Evolutionary conservation across 2,113 vertebrate species (phyloP).

Genomic region (Chlamydotis undulata): DNA sequence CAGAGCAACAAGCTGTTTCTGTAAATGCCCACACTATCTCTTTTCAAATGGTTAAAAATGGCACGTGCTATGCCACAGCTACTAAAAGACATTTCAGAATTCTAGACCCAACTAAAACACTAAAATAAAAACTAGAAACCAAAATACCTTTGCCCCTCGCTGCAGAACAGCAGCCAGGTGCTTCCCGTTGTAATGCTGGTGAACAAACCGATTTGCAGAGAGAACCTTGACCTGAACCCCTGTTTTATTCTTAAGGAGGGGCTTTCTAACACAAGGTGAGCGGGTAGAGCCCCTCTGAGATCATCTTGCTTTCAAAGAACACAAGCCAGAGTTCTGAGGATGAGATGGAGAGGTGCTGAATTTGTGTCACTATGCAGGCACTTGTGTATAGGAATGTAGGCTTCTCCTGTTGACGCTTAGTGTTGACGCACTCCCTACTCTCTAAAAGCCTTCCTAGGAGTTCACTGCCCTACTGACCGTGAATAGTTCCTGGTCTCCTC

Average conservation of each 20-base stretch:
- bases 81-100: constrained; percentile 61
- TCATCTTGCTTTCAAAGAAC: constrained; percentile 47
- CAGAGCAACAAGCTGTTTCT: constrained; percentile 70
- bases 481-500: not conserved
- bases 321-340: constrained; percentile 65
- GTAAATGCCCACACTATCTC: constrained; percentile 64
- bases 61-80: constrained; percentile 63
- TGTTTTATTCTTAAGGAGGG: not conserved
- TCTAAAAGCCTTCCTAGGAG: constrained; percentile 21
- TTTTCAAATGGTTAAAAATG: constrained; percentile 66
- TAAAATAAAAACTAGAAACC: constrained; percentile 52
- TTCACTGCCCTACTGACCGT: not conserved
- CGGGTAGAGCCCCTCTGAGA: constrained; percentile 32
- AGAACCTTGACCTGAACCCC: constrained; percentile 63
- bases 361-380: constrained; percentile 80
- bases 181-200: constrained; percentile 73
- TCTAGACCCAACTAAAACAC: constrained; percentile 64
- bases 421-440: constrained; percentile 26
- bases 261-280: not conserved
- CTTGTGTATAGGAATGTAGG: constrained; percentile 80
- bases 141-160: constrained; percentile 41
- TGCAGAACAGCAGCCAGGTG: constrained; percentile 17
- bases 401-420: constrained; percentile 57
- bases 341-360: constrained; percentile 74
- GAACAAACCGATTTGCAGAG: constrained; percentile 74